Conservation (phyloP, 37 sponge, comb jelly and placozoan genomes). For the Oscarella lobularis region DNA sequence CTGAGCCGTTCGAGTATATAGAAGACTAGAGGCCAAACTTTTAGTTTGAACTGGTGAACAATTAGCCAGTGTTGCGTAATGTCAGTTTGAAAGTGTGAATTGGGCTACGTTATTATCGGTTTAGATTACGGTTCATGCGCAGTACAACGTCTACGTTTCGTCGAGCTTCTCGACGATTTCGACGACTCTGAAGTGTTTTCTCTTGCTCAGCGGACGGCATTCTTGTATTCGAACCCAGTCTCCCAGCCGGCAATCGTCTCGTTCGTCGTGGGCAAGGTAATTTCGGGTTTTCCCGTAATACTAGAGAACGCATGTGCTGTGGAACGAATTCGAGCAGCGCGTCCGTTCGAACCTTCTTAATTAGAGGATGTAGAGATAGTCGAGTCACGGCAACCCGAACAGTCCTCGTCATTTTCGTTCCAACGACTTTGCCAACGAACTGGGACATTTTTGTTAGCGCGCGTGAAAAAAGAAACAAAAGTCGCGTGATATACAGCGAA, state of each 20-base stretch:
- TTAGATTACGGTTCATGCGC: too few relatives aligned
- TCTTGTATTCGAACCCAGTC: constrained; percentile 59
- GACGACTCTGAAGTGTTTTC: constrained; percentile 44
- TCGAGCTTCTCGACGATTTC: constrained; percentile 42
- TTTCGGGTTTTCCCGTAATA: constrained; percentile 25
- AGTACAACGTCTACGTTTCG: neutral
- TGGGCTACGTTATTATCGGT: too few relatives aligned
- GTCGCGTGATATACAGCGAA: too few relatives aligned
- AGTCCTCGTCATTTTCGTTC: constrained; percentile 66
- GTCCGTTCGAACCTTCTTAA: constrained; percentile 69
- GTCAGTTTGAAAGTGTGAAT: neutral
- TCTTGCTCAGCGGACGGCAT: constrained; percentile 43
- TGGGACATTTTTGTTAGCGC: constrained; percentile 38
- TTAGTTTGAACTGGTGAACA: neutral
- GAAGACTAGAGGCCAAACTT: constrained; percentile 38
- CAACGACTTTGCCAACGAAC: constrained; percentile 57
- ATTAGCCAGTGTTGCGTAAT: too few relatives aligned
- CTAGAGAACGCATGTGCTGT: too few relatives aligned
- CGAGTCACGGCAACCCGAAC: constrained; percentile 63
- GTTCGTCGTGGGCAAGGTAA: constrained; percentile 61
- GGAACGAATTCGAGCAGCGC: too few relatives aligned
- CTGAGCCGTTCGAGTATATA: constrained; percentile 93
- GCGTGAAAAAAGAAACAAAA: too few relatives aligned
- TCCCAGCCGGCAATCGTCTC: constrained; percentile 45
- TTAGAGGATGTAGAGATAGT: constrained; percentile 50